These are phyloP conservation scores for Aphelocoma coerulescens DNA, from an alignment of 2,113 vertebrate species.

Conservation along the genomic window DNA sequence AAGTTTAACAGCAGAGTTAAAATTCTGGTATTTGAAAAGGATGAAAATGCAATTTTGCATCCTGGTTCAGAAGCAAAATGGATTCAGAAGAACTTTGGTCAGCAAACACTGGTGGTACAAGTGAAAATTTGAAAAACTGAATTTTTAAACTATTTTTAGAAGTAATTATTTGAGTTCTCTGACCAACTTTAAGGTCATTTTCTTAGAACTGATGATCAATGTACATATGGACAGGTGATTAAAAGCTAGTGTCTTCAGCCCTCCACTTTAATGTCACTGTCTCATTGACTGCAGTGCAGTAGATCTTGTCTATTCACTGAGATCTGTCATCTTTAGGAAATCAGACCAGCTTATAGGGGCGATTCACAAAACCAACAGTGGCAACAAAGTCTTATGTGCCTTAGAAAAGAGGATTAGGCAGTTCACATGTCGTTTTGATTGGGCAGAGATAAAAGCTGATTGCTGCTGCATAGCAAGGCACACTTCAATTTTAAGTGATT, in stretches of 20 bases:
- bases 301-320: conserved; percentile 72
- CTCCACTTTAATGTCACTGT: conserved; percentile 78
- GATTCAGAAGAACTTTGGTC: background rate
- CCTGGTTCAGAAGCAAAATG: background rate
- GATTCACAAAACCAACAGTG: conserved; percentile 91
- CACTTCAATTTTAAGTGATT: conserved; percentile 82
- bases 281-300: conserved; percentile 62
- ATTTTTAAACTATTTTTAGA: conserved; percentile 1
- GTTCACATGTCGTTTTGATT: conserved; percentile 90
- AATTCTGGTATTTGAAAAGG: background rate
- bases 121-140: background rate
- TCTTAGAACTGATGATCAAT: conserved; percentile 72
- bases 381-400: conserved; percentile 86
- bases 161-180: conserved; percentile 75
- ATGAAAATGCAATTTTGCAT: background rate
- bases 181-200: conserved; percentile 78
- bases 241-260: conserved; percentile 74
- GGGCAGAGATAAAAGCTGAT: conserved; percentile 89
- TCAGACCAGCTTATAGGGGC: conserved; percentile 86
- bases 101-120: background rate
- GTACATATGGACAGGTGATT: conserved; percentile 82
- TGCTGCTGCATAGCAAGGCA: conserved; percentile 81
- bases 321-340: conserved; percentile 89
- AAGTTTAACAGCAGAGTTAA: background rate
- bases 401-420: conserved; percentile 91